phyloP scores from a whole-genome alignment of 2,888 invertebrate genomes.

The Aphodius granarius region DNA sequence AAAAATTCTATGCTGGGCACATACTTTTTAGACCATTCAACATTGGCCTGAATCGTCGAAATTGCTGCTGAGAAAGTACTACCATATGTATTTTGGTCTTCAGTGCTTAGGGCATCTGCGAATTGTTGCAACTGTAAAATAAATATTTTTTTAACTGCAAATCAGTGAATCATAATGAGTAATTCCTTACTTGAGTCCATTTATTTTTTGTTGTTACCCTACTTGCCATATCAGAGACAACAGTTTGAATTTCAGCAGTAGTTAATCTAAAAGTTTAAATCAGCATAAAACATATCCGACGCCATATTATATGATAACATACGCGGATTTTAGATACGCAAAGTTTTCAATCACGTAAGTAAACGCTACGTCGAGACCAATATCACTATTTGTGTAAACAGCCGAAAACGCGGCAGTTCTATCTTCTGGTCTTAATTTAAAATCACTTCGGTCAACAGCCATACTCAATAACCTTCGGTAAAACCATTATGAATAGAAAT shows the following conservation, averaged over 20 bases:
- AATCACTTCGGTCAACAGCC: too few species aligned
- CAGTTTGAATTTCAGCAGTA: too few species aligned
- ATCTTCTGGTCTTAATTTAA: too few species aligned
- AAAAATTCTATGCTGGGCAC: neutral
- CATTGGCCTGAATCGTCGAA: neutral
- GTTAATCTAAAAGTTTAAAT: too few species aligned
- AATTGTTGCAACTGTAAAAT: neutral
- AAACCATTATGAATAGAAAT: too few species aligned
- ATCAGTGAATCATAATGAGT: too few species aligned
- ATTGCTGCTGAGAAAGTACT: neutral
- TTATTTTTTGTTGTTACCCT: neutral
- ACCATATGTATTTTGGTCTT: neutral
- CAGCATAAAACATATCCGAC: too few species aligned
- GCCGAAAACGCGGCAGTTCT: conserved; percentile 10
- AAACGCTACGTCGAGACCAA: conserved; percentile 37
- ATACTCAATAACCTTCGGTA: too few species aligned
- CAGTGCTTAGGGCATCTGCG: neutral
- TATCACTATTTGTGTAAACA: conserved; percentile 30
- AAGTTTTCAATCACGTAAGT: conserved; percentile 38
- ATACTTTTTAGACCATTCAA: neutral
- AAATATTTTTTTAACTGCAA: too few species aligned
- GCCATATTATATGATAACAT: too few species aligned
- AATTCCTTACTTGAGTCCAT: conserved; percentile 4
- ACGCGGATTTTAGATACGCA: neutral
- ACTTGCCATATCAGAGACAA: too few species aligned